Base-by-base conservation (phyloP, 92 coral and sea anemone species). In the Bergia puertoricense region DNA sequence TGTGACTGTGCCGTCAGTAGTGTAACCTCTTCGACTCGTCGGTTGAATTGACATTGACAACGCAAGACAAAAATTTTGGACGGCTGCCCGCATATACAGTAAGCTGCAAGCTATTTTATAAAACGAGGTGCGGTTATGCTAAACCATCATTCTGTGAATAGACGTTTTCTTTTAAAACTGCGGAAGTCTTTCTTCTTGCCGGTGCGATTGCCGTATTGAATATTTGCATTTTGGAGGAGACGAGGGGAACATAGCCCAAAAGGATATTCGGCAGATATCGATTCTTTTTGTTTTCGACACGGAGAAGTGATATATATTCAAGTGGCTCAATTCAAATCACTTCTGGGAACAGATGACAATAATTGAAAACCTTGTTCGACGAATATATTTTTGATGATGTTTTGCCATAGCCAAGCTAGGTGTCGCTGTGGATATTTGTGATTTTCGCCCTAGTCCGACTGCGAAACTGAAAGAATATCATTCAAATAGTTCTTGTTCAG, bases 141-240 rank as follows among this genome's bases (percentile, higher is more conserved):
- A 68, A 71, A 71, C 30, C 78, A 72, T 44, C 62, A 45, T 84
- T 71, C 90, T 82, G 80, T 85, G 37, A 89, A 89, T 65, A 89
- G 91, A 72, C 88, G 80, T 51, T 88, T 85, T 88, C 91, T 79
- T 79, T 68, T 90, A 78, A 88, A 88, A 50, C 91, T 91, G 89
- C 82, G 93, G 36, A 91, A 88, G 86, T 91, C 91, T 66, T 88
- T 88, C 46, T 88, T 88, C 89, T 80, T 91, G 87, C 91, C 91
- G 43, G 93, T 91, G 22, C 86, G 93, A 75, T 88, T 90, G 74
- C 92, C 91, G 45, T 72, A 81, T 81, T 89, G 85, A 80, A 74
- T 36, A 30, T 15, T 39, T 51, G 50, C 13, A 0, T 46, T 40
- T 41, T 42, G 38, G 71, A 22, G 67, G 50, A 42, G 43, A 18